A percentile compares a stretch with the other conserved stretches of the same genome.
phyloP scores from a whole-genome alignment of 2,888 invertebrate species.

The Thera obeliscata region DNA sequence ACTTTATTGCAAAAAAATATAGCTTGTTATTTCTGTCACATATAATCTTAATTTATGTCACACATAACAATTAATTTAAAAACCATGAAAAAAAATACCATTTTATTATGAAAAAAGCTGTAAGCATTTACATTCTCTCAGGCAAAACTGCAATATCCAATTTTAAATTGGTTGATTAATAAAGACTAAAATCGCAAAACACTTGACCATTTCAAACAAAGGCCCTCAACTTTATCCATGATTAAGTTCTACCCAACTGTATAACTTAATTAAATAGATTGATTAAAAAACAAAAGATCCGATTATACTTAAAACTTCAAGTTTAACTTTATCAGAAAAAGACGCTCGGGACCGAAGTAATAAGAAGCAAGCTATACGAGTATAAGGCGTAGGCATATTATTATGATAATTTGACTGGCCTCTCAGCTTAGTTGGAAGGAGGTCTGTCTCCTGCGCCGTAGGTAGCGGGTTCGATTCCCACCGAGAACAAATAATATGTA shows the following conservation, averaged over 20 bases:
- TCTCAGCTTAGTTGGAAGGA: no score
- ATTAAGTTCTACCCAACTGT: slow-evolving; percentile 4
- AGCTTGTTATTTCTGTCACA: no score
- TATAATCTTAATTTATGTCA: no score
- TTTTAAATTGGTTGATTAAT: background rate
- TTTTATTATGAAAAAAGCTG: no score
- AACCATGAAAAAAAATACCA: no score
- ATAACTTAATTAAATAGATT: slow-evolving; percentile 20
- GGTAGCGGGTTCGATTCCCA: no score
- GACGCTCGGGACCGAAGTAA: slow-evolving; percentile 23
- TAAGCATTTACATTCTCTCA: background rate
- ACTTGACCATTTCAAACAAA: slow-evolving; percentile 7
- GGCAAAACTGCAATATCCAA: background rate
- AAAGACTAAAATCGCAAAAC: background rate
- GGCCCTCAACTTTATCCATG: background rate
- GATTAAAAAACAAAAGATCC: slow-evolving; percentile 25
- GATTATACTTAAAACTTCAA: slow-evolving; percentile 31
- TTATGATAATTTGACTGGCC: no score
- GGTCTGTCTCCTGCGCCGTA: no score
- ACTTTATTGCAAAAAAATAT: no score
- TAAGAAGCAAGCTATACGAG: slow-evolving; percentile 5
- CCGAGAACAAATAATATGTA: no score
- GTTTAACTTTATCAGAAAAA: slow-evolving; percentile 51
- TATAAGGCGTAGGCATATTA: background rate
- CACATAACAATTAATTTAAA: no score